Conservation (phyloP, 2,113 vertebrate species). For the Copsychus sechellarum region DNA sequence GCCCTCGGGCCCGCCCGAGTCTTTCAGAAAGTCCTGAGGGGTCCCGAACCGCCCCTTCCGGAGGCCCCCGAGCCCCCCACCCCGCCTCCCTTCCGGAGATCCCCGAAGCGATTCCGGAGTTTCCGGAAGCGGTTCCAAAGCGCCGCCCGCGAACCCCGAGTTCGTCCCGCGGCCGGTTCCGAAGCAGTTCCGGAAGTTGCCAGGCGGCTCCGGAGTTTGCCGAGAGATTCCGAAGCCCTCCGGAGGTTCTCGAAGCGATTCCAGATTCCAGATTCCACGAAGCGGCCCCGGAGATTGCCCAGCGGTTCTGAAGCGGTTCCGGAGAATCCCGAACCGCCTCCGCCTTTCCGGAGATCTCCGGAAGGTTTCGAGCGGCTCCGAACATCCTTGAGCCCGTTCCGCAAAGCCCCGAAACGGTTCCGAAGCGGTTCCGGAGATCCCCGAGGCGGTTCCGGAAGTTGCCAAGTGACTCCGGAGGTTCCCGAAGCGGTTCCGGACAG, state of each 20-base stretch:
- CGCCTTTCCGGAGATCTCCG: neutral
- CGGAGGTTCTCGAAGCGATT: neutral
- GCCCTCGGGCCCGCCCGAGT: too few species aligned
- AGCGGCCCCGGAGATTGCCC: neutral
- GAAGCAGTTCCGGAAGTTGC: neutral
- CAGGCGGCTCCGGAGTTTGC: neutral
- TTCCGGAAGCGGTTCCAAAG: neutral
- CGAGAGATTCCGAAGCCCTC: neutral
- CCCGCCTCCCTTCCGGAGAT: neutral
- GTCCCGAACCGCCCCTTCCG: too few species aligned
- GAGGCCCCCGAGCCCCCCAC: too few species aligned
- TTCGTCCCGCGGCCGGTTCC: neutral
- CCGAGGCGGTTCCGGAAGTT: neutral
- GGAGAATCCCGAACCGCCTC: neutral
- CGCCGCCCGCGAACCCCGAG: neutral
- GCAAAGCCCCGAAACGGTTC: neutral
- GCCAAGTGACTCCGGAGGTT: neutral
- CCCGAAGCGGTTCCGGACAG: neutral
- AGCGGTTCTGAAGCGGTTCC: neutral
- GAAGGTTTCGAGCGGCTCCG: neutral
- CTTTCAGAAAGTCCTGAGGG: too few species aligned
- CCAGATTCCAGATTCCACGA: neutral
- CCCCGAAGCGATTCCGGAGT: neutral
- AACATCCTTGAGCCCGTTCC: neutral
- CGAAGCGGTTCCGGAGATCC: neutral